A percentile compares a stretch with the other conserved stretches of the same genome.
phyloP scores from a whole-genome alignment of 2,888 invertebrate genomes.

The Trichacis sp. region DNA sequence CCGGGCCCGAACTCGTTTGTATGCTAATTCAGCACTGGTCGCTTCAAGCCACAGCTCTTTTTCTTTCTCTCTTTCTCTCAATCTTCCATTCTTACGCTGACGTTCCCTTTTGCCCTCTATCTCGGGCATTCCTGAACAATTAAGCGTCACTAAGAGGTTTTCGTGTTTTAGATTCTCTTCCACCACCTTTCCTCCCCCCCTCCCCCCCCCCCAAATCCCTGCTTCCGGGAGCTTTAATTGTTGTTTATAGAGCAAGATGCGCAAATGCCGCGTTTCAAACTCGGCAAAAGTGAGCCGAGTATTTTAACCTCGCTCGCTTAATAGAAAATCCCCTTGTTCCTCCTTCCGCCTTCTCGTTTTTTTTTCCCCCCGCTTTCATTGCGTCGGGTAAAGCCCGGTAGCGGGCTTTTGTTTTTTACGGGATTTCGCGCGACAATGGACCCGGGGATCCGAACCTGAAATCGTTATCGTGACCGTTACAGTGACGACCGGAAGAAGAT shows the following conservation, averaged over 20 bases:
- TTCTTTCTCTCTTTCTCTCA: conserved; percentile 26
- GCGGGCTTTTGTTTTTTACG: too few species aligned
- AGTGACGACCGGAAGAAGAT: too few species aligned
- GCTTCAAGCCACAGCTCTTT: conserved; percentile 25
- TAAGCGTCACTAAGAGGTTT: conserved; percentile 56
- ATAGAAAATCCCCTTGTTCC: neutral
- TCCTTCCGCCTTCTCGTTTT: neutral
- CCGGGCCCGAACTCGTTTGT: conserved; percentile 54
- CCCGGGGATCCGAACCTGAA: too few species aligned
- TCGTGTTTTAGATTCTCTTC: conserved; percentile 46
- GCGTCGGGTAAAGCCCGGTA: too few species aligned
- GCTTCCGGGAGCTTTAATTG: conserved; percentile 48
- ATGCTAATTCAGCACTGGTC: conserved; percentile 54
- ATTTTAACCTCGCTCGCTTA: too few species aligned
- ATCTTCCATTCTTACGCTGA: conserved; percentile 8
- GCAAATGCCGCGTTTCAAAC: conserved; percentile 6
- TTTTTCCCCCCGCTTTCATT: neutral
- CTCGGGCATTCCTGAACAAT: conserved; percentile 47
- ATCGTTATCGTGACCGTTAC: too few species aligned
- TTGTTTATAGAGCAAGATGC: conserved; percentile 52
- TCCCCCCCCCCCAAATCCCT: too few species aligned
- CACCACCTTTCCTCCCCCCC: neutral
- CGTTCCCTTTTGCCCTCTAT: conserved; percentile 12
- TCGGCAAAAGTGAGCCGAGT: too few species aligned
- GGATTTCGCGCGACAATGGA: too few species aligned